Conservation (phyloP, 2,113 vertebrate species). For the Gulo gulo region DNA sequence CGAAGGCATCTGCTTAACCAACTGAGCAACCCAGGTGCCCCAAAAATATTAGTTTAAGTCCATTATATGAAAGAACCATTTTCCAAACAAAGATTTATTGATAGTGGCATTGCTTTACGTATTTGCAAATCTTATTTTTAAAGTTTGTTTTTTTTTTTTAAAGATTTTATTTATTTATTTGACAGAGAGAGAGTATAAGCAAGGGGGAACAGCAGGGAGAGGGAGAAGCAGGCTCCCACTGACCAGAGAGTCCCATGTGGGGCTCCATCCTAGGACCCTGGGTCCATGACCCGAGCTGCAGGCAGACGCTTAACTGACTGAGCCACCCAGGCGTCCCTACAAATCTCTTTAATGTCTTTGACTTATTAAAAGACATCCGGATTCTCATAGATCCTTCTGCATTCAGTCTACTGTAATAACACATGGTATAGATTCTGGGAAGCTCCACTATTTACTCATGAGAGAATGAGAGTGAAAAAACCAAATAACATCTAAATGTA, state of each 20-base stretch:
- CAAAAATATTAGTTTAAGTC: neutral
- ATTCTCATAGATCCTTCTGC: conserved; percentile 15
- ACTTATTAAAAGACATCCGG: neutral
- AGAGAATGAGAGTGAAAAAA: neutral
- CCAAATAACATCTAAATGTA: conserved; percentile 4
- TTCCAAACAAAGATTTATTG: conserved; percentile 14
- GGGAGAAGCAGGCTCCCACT: too few species aligned
- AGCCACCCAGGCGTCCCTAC: neutral
- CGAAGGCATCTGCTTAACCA: too few species aligned
- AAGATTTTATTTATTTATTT: neutral
- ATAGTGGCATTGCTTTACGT: conserved; percentile 6
- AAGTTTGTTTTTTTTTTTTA: neutral
- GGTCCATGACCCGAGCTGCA: too few species aligned
- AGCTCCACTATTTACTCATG: neutral
- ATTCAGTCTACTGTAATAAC: neutral
- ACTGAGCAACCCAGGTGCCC: too few species aligned
- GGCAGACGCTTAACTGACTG: neutral
- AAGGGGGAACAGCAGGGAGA: too few species aligned
- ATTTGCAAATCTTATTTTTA: neutral
- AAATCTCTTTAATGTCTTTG: neutral
- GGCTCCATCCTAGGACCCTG: too few species aligned
- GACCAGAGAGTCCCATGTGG: too few species aligned
- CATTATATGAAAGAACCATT: conserved; percentile 8
- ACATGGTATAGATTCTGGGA: neutral
- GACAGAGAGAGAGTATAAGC: too few species aligned